phyloP scores from a whole-genome alignment of 2,113 vertebrate species.

The Isichthys henryi region DNA sequence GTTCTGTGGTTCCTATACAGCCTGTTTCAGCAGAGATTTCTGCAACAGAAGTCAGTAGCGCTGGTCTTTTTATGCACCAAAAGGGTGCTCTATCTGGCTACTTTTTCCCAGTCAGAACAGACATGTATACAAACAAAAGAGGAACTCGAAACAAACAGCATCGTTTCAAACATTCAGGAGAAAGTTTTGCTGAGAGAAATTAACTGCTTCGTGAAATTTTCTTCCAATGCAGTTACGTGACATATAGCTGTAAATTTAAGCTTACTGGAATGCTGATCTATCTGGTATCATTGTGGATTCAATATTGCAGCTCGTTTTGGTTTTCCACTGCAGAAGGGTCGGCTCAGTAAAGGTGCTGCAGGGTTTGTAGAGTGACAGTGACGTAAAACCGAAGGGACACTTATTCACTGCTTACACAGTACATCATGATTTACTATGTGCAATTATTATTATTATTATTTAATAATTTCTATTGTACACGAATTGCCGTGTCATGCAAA shows the following conservation, averaged over 20 bases:
- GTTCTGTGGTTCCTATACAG: background rate
- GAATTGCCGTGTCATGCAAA: background rate
- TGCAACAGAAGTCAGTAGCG: background rate
- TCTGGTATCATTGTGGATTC: background rate
- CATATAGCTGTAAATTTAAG: background rate
- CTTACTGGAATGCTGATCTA: background rate
- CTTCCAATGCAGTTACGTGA: conserved; percentile 19
- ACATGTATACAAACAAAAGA: conserved; percentile 1
- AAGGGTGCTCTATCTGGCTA: background rate
- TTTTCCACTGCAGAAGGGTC: background rate
- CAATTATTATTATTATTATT: background rate
- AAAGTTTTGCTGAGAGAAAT: background rate
- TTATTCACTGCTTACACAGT: background rate
- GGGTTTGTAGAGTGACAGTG: background rate
- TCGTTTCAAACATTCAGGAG: background rate
- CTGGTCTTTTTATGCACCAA: background rate
- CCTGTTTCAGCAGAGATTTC: background rate
- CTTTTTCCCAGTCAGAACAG: background rate
- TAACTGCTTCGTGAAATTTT: background rate
- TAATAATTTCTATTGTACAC: too few species aligned
- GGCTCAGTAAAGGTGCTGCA: background rate
- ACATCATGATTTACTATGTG: background rate
- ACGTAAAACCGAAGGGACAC: background rate
- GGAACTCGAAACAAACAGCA: background rate
- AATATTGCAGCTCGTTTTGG: background rate